phyloP scores from a whole-genome alignment of 2,113 vertebrate species.

The Paramisgurnus dabryanus region DNA sequence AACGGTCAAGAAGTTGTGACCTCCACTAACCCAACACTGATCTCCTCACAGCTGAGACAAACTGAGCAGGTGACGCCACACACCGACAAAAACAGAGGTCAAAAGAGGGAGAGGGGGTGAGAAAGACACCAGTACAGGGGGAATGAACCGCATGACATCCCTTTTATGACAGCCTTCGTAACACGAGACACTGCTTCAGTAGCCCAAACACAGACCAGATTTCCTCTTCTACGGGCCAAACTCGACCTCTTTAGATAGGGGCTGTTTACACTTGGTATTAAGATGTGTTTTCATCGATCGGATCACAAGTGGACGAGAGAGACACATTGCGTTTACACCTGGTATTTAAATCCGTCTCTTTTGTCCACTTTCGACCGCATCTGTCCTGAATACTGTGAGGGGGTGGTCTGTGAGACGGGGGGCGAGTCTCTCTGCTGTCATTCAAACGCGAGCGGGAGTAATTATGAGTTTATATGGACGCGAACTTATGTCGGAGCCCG shows the following conservation, averaged over 20 bases:
- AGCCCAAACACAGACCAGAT: slow-evolving; percentile 20
- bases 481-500: too few species aligned
- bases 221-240: background rate
- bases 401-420: too few species aligned
- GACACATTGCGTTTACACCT: too few species aligned
- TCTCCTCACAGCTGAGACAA: slow-evolving; percentile 32
- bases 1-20: background rate
- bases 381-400: too few species aligned
- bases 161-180: slow-evolving; percentile 18
- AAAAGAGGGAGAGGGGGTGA: background rate
- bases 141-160: background rate
- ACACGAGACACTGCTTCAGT: background rate
- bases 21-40: slow-evolving; percentile 1
- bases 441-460: too few species aligned
- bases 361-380: too few species aligned
- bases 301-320: too few species aligned
- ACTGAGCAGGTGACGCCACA: slow-evolving; percentile 23
- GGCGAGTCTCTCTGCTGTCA: too few species aligned
- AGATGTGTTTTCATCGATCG: too few species aligned
- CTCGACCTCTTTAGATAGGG: background rate
- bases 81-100: background rate
- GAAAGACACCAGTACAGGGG: background rate
- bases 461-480: too few species aligned
- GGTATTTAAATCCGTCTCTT: too few species aligned
- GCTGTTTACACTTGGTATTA: too few species aligned